Conservation (phyloP, 2,797 vertebrate genomes). For the Melanotaenia boesemani region DNA sequence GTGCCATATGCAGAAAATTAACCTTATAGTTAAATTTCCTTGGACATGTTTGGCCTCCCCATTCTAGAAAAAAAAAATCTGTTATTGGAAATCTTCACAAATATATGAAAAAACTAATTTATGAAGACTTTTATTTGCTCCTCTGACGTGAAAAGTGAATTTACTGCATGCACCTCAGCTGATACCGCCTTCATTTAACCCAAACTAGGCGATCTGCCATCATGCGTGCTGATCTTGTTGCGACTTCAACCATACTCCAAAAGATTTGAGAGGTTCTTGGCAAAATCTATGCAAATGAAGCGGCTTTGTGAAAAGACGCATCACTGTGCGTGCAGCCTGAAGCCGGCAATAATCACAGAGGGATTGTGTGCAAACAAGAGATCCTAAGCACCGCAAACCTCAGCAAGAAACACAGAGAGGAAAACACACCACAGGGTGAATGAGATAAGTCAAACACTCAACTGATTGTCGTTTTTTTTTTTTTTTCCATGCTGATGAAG, state of each 20-base stretch:
- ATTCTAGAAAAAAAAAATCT: constrained; percentile 18
- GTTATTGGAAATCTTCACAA: constrained; percentile 40
- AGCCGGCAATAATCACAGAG: constrained; percentile 78
- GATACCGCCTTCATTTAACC: constrained; percentile 52
- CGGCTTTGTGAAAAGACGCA: constrained; percentile 66
- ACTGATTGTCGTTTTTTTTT: constrained; percentile 52
- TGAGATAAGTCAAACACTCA: constrained; percentile 50
- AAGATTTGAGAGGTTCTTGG: constrained; percentile 61
- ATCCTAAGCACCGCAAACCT: constrained; percentile 78
- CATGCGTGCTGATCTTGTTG: constrained; percentile 71
- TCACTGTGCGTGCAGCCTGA: constrained; percentile 55
- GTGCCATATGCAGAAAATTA: constrained; percentile 81
- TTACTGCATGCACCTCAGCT: constrained; percentile 32
- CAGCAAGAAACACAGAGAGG: constrained; percentile 50
- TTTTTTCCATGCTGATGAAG: constrained; percentile 39
- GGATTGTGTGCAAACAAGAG: constrained; percentile 85
- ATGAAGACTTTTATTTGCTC: not conserved
- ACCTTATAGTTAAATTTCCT: constrained; percentile 42
- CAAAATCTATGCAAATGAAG: constrained; percentile 79
- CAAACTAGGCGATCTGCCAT: constrained; percentile 60
- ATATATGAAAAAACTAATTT: constrained; percentile 49
- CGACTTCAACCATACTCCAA: constrained; percentile 55
- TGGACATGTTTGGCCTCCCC: constrained; percentile 43
- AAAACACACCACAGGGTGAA: constrained; percentile 26
- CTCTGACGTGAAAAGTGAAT: constrained; percentile 49